Conservation (phyloP, 2,797 vertebrate genomes). For the Astyanax mexicanus region DNA sequence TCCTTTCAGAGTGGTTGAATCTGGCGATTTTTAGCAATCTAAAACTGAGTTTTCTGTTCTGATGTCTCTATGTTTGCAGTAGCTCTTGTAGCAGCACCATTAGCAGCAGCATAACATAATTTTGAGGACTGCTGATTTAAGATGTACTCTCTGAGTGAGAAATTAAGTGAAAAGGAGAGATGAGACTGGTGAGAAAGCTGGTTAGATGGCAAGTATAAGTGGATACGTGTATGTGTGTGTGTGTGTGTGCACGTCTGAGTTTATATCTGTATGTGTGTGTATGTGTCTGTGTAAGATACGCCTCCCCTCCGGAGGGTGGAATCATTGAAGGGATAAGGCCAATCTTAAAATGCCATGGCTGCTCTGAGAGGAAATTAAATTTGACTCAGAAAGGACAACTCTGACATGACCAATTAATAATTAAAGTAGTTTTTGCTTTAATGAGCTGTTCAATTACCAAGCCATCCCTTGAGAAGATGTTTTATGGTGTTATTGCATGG, state of each 20-base stretch:
- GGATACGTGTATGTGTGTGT: conserved; percentile 5
- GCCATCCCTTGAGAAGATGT: conserved; percentile 83
- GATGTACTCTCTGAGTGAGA: conserved; percentile 66
- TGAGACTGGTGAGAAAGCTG: conserved; percentile 21
- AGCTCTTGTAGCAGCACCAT: too few species aligned
- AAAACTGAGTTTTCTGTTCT: too few species aligned
- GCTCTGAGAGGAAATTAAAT: conserved; percentile 83
- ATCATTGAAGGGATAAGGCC: conserved; percentile 68
- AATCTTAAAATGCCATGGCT: conserved; percentile 76
- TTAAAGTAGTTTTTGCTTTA: conserved; percentile 89
- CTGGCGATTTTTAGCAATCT: too few species aligned
- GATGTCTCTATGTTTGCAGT: too few species aligned
- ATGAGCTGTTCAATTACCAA: conserved; percentile 92
- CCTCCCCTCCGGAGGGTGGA: conserved; percentile 66
- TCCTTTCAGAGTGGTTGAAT: too few species aligned
- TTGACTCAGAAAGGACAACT: conserved; percentile 92
- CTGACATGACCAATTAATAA: conserved; percentile 93
- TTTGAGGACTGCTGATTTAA: too few species aligned
- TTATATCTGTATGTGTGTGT: conserved; percentile 48
- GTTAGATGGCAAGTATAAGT: conserved; percentile 61
- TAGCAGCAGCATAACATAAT: too few species aligned
- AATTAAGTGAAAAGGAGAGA: conserved; percentile 55
- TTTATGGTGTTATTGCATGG: conserved; percentile 82
- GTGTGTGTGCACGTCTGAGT: conserved; percentile 7
- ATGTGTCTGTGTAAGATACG: conserved; percentile 53